These are phyloP conservation scores for Boloria euphrosyne DNA, from an alignment of 2,888 invertebrate genomes.

Conservation along the genomic window DNA sequence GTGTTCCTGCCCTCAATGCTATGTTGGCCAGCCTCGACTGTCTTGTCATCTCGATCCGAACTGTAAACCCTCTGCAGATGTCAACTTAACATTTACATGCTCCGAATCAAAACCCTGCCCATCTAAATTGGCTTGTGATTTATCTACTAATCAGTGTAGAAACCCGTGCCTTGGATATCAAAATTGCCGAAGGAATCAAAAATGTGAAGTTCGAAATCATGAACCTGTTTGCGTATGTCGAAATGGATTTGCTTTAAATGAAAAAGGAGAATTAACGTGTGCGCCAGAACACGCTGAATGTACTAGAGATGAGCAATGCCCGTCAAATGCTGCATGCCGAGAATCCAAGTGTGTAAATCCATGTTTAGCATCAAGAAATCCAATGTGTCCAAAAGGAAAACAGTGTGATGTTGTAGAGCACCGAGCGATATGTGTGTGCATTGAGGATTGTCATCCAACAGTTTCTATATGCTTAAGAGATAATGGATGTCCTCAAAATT, in stretches of 20 bases:
- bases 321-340: slow-evolving; percentile 92
- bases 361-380: slow-evolving; percentile 85
- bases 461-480: slow-evolving; percentile 94
- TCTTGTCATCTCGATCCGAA: slow-evolving; percentile 90
- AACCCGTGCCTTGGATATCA: slow-evolving; percentile 89
- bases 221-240: slow-evolving; percentile 94
- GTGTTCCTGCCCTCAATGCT: slow-evolving; percentile 94
- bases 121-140: slow-evolving; percentile 87
- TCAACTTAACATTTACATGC: slow-evolving; percentile 85
- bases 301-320: slow-evolving; percentile 90
- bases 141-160: slow-evolving; percentile 86
- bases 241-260: slow-evolving; percentile 93
- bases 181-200: slow-evolving; percentile 90
- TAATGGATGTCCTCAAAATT: slow-evolving; percentile 91
- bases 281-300: slow-evolving; percentile 92
- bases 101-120: slow-evolving; percentile 87
- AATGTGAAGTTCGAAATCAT: slow-evolving; percentile 93
- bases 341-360: slow-evolving; percentile 93
- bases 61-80: slow-evolving; percentile 85
- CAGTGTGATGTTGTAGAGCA: slow-evolving; percentile 94
- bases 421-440: slow-evolving; percentile 92
- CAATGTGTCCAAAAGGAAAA: slow-evolving; percentile 91
- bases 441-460: slow-evolving; percentile 92
- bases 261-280: slow-evolving; percentile 92
- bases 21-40: slow-evolving; percentile 90